Conservation (phyloP, 2,888 invertebrate genomes). For the Balanococcus diminutus region DNA sequence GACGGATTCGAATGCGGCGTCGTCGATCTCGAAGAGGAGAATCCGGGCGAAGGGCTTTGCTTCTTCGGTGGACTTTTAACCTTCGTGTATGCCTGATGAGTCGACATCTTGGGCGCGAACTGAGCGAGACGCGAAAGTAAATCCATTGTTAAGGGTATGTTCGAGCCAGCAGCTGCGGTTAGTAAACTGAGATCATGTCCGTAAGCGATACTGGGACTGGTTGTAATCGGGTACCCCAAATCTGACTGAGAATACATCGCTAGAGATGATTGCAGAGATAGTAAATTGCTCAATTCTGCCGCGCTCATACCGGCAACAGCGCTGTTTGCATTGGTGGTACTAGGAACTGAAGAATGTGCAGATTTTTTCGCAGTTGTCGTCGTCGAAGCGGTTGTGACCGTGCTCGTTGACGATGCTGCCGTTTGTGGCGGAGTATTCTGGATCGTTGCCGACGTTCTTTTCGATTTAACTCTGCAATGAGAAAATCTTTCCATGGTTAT, state of each 20-base stretch:
- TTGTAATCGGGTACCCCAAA: background rate
- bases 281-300: background rate
- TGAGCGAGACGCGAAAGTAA: constrained; percentile 28
- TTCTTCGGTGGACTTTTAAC: constrained; percentile 45
- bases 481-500: too few species aligned
- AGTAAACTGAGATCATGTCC: constrained; percentile 47
- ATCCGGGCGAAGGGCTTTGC: background rate
- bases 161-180: background rate
- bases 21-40: constrained; percentile 10
- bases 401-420: background rate
- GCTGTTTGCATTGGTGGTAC: constrained; percentile 31
- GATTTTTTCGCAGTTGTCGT: constrained; percentile 36
- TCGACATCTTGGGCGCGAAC: background rate
- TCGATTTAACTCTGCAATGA: background rate
- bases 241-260: constrained; percentile 39
- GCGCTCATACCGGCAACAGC: background rate
- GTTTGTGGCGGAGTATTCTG: background rate
- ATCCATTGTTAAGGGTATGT: constrained; percentile 36
- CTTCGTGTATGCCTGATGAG: constrained; percentile 13
- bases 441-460: background rate
- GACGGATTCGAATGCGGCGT: background rate
- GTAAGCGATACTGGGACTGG: constrained; percentile 38
- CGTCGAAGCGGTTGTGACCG: background rate
- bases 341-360: constrained; percentile 46
- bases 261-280: constrained; percentile 20